These are phyloP conservation scores for Caenorhabditis tropicalis DNA, from an alignment of 1,140 invertebrate species.

Conservation along the genomic window DNA sequence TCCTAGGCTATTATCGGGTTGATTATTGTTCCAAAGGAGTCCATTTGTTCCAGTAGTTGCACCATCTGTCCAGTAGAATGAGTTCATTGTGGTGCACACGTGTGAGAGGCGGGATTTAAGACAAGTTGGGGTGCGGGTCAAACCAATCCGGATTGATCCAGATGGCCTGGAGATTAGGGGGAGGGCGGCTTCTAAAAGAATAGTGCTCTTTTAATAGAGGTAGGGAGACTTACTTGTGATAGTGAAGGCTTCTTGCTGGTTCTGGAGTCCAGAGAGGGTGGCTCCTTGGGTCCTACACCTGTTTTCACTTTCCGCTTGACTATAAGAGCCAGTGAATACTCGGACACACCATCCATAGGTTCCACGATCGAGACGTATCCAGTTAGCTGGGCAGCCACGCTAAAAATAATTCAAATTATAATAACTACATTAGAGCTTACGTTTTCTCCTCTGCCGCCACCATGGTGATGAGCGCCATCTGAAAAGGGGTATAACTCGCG, in stretches of 20 bases:
- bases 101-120: too few species aligned
- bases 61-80: too few species aligned
- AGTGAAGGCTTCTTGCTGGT: neutral
- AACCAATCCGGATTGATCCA: too few species aligned
- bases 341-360: neutral
- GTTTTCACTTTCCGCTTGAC: neutral
- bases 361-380: neutral
- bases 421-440: neutral
- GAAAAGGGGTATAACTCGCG: neutral
- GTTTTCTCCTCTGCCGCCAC: neutral
- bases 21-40: too few species aligned
- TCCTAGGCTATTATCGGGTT: too few species aligned
- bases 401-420: neutral
- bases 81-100: too few species aligned
- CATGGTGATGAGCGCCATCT: neutral
- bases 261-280: neutral
- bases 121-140: too few species aligned
- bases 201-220: too few species aligned
- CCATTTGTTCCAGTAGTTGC: too few species aligned
- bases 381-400: neutral
- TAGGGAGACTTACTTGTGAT: too few species aligned
- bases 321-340: neutral
- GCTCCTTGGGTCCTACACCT: neutral
- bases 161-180: too few species aligned
- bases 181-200: too few species aligned